Base-by-base conservation (phyloP, 2,888 invertebrate species). In the Lithodes maja region DNA sequence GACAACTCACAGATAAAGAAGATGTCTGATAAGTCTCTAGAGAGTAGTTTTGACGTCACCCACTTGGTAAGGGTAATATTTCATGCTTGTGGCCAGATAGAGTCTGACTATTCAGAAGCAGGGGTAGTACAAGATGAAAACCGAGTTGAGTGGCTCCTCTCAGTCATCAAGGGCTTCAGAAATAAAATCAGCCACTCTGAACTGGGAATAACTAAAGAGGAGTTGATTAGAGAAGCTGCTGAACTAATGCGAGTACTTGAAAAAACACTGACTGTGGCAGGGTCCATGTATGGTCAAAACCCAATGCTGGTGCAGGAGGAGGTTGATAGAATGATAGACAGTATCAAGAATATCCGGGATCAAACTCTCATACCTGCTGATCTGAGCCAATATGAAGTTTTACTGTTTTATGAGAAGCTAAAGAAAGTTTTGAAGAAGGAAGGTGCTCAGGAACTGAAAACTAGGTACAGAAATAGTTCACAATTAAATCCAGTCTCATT, bases 401-500 rank as follows among this genome's bases (percentile, higher is more conserved):
- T 53, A 17, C 33, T 75, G 50, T 49, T 71, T 17, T 75, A 83
- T 78, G 79, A 87, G 12, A 83, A 83, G 9, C 54, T 49, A 7
- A 83, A 69, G 33, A 54, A 12, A n/a, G n/a, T 54, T 3, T 50
- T 75, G 15, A 81, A 71, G 17, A 7, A 33, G 50, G 61, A 86
- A 50, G 86, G 81, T 33, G n/a, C 33, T 53, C 7, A 49, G 71
- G 71, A 83, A 54, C 17, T 71, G 83, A 50, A 77, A 5, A 17
- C 77, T 50, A 54, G 12, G 33, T 83, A 83, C 12, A 9, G 54
- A 17, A n/a, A 54, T 7, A 54, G 78, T 7, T 78, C 68, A 68
- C 71, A 55, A n/a, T 9, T 83, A n/a, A 78, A 78, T 49, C 81
- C 86, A 69, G 83, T 83, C 12, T 77, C 33, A 61, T 71, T 83